Conservation (phyloP, 2,888 invertebrate species). For the Heteropelma amictum region DNA sequence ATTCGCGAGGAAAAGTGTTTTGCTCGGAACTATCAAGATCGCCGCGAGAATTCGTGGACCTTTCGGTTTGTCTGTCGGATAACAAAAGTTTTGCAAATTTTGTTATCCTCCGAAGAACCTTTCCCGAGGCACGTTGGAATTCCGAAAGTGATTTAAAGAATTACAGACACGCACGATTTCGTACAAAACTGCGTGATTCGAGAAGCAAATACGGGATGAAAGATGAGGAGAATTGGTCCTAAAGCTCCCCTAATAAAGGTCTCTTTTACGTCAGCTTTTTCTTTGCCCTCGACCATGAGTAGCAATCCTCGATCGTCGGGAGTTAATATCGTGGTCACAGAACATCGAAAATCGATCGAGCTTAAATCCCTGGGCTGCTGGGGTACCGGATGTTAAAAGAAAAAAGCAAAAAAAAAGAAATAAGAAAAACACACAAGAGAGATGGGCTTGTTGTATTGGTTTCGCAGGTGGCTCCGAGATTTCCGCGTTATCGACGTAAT, state of each 20-base stretch:
- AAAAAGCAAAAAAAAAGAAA: too few relatives aligned
- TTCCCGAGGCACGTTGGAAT: not conserved
- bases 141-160: conserved; percentile 1
- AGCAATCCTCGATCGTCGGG: conserved; percentile 34
- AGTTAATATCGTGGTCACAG: conserved; percentile 35
- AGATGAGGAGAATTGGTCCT: conserved; percentile 14
- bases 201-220: not conserved
- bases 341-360: conserved; percentile 74
- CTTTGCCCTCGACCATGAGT: not conserved
- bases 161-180: conserved; percentile 37
- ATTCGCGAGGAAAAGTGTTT: not conserved
- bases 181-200: not conserved
- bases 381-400: conserved; percentile 23
- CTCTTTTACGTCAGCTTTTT: conserved; percentile 16
- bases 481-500: too few relatives aligned
- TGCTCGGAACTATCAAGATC: too few relatives aligned
- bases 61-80: too few relatives aligned
- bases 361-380: conserved; percentile 70
- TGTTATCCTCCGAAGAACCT: not conserved
- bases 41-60: too few relatives aligned
- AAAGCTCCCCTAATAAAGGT: conserved; percentile 15
- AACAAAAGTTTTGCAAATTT: not conserved
- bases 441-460: too few relatives aligned
- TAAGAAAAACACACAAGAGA: too few relatives aligned
- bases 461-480: too few relatives aligned